These are phyloP conservation scores for Sesia bembeciformis DNA, from an alignment of 2,888 invertebrate species.

Conservation along the genomic window DNA sequence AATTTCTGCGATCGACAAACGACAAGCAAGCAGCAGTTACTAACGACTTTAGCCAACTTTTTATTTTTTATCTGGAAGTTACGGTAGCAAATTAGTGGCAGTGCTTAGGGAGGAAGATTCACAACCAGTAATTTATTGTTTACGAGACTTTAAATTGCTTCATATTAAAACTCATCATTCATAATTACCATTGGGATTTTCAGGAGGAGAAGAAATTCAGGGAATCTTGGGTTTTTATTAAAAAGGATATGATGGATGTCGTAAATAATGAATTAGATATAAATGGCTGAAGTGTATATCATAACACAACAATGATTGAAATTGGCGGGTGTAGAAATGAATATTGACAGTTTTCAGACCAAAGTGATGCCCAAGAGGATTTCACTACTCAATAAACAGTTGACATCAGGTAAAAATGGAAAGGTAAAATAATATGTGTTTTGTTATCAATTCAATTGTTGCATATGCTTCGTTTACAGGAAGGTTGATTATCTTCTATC, in stretches of 20 bases:
- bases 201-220: not conserved
- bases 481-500: too few species aligned
- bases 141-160: conserved; percentile 31
- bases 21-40: conserved; percentile 24
- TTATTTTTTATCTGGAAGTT: conserved; percentile 32
- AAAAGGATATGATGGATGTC: not conserved
- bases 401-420: too few species aligned
- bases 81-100: conserved; percentile 35
- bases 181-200: conserved; percentile 19
- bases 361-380: too few species aligned
- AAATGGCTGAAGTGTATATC: too few species aligned
- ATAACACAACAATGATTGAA: too few species aligned
- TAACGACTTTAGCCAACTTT: conserved; percentile 27
- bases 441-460: too few species aligned
- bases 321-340: too few species aligned
- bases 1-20: too few species aligned
- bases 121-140: conserved; percentile 36
- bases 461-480: too few species aligned
- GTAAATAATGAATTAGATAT: not conserved
- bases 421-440: too few species aligned
- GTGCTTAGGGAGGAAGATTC: conserved; percentile 26
- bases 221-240: not conserved
- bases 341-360: too few species aligned
- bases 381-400: too few species aligned
- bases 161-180: conserved; percentile 33